Evolutionary conservation across 2,888 invertebrate species (phyloP), one percentile per base, ranked within the genome.

Genomic region (Eupithecia dodoneata): DNA sequence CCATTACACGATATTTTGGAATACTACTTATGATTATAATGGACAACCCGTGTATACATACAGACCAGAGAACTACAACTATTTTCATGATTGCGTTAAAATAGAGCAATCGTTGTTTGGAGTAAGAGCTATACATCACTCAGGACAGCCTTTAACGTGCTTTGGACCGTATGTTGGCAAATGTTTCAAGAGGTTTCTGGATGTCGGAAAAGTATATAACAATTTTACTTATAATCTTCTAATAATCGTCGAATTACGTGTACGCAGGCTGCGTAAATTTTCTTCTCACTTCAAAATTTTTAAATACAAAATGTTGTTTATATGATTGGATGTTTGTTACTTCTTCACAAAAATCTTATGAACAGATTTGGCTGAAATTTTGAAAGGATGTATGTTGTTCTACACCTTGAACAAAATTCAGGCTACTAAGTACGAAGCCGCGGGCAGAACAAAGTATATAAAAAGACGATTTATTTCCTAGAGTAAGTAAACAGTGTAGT

Each of bases 51-150:
- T 52, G 13, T 0, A 52, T 4, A 4, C 0, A 5, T 55, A 55
- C 55, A 1, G 3, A 7, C n/a, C n/a, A 7, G 55, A 55, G n/a
- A 55, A 55, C 55, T 55, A 55, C 55, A n/a, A n/a, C 7, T 3
- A 0, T 7, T 55, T 55, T 55, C 55, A 55, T 55, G 55, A 55
- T 55, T 55, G 55, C 55, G 55, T n/a, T 55, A 55, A 55, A 55
- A 0, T 55, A 0, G 55, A 55, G 2, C 6, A 7, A n/a, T 3
- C 1, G 7, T 0, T 3, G 2, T 7, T 7, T 55, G 55, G 55
- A n/a, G 5, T 7, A 6, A 6, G 0, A n/a, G 0, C 0, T 0
- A 7, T 0, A 2, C 6, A 4, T 5, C 55, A n/a, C 6, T 6
- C 55, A 15, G 15, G n/a, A 2, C 0, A 2, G 55, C 55, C n/a